Evolutionary conservation across 2,888 invertebrate genomes (phyloP).

Genomic region (Biston stratarius): DNA sequence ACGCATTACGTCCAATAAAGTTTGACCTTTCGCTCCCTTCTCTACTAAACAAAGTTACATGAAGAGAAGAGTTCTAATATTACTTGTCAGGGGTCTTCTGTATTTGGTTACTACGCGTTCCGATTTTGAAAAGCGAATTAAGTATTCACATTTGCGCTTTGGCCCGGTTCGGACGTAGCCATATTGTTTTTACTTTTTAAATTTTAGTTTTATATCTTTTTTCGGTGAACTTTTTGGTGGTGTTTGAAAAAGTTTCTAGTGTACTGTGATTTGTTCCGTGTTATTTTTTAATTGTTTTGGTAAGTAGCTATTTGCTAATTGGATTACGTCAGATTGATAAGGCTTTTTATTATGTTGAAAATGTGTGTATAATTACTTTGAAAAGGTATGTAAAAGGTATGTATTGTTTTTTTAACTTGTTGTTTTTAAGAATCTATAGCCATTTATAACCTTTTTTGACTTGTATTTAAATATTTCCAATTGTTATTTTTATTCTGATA

Average conservation of each 20-base stretch:
- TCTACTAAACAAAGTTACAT: conserved; percentile 28
- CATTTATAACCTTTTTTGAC: too few relatives aligned
- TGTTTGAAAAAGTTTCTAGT: conserved; percentile 7
- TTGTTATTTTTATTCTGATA: too few relatives aligned
- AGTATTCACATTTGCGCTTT: conserved; percentile 75
- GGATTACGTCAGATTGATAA: conserved; percentile 37
- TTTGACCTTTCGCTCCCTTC: conserved; percentile 21
- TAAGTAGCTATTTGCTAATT: conserved; percentile 27
- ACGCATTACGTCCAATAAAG: conserved; percentile 27
- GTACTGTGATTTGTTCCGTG: conserved; percentile 4
- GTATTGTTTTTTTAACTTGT: background rate
- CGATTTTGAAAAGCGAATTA: conserved; percentile 78
- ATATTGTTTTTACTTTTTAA: conserved; percentile 59
- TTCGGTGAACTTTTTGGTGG: conserved; percentile 29
- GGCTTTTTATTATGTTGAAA: conserved; percentile 22
- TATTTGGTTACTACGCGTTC: conserved; percentile 59
- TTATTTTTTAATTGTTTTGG: conserved; percentile 13
- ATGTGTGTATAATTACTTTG: background rate
- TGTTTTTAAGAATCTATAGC: background rate
- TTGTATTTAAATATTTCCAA: too few relatives aligned
- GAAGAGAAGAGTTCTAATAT: conserved; percentile 15
- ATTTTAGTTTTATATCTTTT: conserved; percentile 37
- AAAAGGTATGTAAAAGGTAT: background rate
- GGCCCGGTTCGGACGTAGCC: conserved; percentile 60
- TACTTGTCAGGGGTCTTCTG: conserved; percentile 48